These are phyloP conservation scores for Bursaphelenchus mucronatus DNA, from an alignment of 1,140 invertebrate species.

Conservation along the genomic window DNA sequence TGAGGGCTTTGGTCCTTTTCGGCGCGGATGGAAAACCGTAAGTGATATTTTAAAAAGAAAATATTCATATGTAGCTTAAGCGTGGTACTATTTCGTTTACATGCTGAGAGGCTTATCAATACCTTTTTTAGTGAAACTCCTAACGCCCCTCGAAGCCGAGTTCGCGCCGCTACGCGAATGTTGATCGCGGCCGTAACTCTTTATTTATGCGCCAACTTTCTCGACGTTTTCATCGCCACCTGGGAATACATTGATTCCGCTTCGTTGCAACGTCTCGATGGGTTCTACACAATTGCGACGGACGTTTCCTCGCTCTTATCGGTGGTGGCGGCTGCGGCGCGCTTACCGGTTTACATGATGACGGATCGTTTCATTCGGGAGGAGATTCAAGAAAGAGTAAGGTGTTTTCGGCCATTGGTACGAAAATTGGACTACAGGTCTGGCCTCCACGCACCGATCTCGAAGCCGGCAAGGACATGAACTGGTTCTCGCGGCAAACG, in stretches of 20 bases:
- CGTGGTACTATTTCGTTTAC: too few species aligned
- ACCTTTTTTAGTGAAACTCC: slow-evolving; percentile 1
- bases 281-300: slow-evolving; percentile 45
- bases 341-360: slow-evolving; percentile 46
- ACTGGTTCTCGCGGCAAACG: too few species aligned
- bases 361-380: slow-evolving; percentile 38
- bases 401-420: not conserved
- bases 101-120: not conserved
- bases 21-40: too few species aligned
- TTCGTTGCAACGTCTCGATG: slow-evolving; percentile 22
- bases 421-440: too few species aligned
- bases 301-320: slow-evolving; percentile 51
- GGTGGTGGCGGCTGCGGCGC: slow-evolving; percentile 42
- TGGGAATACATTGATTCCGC: slow-evolving; percentile 45
- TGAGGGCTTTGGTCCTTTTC: too few species aligned
- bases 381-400: slow-evolving; percentile 24
- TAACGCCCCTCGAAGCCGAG: slow-evolving; percentile 19
- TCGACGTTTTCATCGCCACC: slow-evolving; percentile 48
- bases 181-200: slow-evolving; percentile 49
- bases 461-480: too few species aligned
- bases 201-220: slow-evolving; percentile 46
- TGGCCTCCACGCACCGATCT: too few species aligned
- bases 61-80: too few species aligned
- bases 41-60: too few species aligned
- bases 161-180: slow-evolving; percentile 53